phyloP scores from a whole-genome alignment of 2,888 invertebrate species.

The Blastobasis adustella region DNA sequence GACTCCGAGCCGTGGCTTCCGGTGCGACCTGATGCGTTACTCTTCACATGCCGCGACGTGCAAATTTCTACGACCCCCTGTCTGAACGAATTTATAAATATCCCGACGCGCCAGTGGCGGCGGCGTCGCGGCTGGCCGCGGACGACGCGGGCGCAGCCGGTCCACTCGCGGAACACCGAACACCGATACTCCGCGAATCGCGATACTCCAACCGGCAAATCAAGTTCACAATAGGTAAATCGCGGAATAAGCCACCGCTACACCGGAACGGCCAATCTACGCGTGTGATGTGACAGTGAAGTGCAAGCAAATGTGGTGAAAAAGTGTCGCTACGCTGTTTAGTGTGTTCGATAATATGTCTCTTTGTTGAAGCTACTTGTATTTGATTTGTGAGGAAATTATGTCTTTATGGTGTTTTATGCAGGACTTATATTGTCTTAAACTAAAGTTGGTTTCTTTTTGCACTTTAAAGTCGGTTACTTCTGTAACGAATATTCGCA shows the following conservation, averaged over 20 bases:
- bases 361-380: too few species aligned
- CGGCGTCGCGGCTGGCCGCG: constrained; percentile 68
- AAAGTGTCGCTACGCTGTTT: too few species aligned
- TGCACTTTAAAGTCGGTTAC: too few species aligned
- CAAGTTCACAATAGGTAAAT: background rate
- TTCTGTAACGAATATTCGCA: too few species aligned
- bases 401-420: too few species aligned
- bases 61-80: constrained; percentile 73
- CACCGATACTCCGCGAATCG: background rate
- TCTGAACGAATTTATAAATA: constrained; percentile 73
- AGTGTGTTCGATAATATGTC: too few species aligned
- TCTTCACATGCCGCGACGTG: constrained; percentile 1
- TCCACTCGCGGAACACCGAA: constrained; percentile 39
- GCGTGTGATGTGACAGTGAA: constrained; percentile 21
- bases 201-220: background rate
- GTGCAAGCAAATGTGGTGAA: too few species aligned
- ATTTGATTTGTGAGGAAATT: too few species aligned
- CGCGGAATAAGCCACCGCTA: too few species aligned
- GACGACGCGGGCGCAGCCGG: constrained; percentile 72
- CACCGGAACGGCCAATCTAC: constrained; percentile 2
- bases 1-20: constrained; percentile 33
- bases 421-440: too few species aligned
- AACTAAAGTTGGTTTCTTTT: too few species aligned
- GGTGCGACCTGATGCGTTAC: constrained; percentile 50
- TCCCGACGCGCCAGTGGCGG: constrained; percentile 71